phyloP scores from a whole-genome alignment of 2,888 invertebrate species.

The Euzophera pinguis region DNA sequence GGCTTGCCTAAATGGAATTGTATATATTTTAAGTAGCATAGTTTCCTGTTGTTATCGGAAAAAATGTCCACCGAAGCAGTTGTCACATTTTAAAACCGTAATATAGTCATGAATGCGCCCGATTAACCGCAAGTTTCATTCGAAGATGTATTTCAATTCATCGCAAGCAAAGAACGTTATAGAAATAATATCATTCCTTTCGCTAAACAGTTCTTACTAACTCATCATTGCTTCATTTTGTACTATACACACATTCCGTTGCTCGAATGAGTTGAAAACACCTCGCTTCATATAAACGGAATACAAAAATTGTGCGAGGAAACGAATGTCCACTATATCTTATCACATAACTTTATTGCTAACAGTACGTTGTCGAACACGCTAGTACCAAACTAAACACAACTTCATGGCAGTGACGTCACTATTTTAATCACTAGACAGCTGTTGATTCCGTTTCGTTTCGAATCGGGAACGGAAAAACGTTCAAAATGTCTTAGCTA shows the following conservation, averaged over 20 bases:
- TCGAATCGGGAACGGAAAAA: conserved; percentile 34
- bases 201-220: neutral
- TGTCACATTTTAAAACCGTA: neutral
- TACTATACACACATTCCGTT: conserved; percentile 1
- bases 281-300: conserved; percentile 13
- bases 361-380: conserved; percentile 46
- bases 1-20: no score
- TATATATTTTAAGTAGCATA: no score
- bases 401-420: conserved; percentile 57
- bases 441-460: conserved; percentile 52
- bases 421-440: conserved; percentile 38
- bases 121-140: neutral
- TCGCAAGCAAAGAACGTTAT: conserved; percentile 5
- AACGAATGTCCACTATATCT: conserved; percentile 46
- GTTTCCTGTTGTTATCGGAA: no score
- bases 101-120: neutral
- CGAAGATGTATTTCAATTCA: conserved; percentile 1
- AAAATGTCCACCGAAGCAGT: no score
- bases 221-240: conserved; percentile 4
- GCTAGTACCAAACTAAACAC: conserved; percentile 33
- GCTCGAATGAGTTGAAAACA: conserved; percentile 7
- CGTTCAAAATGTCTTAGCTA: conserved; percentile 51
- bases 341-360: conserved; percentile 75
- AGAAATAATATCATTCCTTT: neutral
- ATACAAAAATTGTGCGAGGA: conserved; percentile 52